phyloP scores from a whole-genome alignment of 2,888 invertebrate species.

The Diplolepis rosae region DNA sequence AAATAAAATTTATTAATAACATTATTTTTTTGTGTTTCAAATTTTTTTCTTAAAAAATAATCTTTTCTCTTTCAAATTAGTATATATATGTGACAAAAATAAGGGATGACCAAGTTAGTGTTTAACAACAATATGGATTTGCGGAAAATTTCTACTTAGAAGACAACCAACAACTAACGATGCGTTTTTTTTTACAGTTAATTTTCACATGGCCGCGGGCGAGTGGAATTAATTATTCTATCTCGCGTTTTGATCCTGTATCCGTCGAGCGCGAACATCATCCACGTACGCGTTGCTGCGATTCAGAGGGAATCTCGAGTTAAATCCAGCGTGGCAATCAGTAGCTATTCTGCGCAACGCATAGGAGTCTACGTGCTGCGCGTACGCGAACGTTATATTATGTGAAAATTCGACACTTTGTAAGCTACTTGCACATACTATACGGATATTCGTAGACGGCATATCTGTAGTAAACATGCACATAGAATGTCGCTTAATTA shows the following conservation, averaged over 20 bases:
- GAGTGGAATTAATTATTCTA: slow-evolving; percentile 58
- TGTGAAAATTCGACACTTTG: slow-evolving; percentile 48
- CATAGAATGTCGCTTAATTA: slow-evolving; percentile 24
- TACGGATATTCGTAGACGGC: slow-evolving; percentile 24
- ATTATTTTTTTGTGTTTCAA: too few relatives aligned
- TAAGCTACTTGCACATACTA: slow-evolving; percentile 27
- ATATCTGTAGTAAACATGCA: slow-evolving; percentile 15
- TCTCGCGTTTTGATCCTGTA: slow-evolving; percentile 37
- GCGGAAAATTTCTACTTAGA: not conserved
- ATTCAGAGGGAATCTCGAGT: slow-evolving; percentile 55
- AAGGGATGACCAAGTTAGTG: too few relatives aligned
- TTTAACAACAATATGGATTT: slow-evolving; percentile 14
- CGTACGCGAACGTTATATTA: slow-evolving; percentile 58
- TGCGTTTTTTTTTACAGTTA: slow-evolving; percentile 56
- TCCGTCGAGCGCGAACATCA: not conserved
- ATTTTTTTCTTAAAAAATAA: too few relatives aligned
- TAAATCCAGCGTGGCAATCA: slow-evolving; percentile 64
- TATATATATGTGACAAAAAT: too few relatives aligned
- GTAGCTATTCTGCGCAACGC: slow-evolving; percentile 61
- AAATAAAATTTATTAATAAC: too few relatives aligned
- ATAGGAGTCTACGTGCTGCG: slow-evolving; percentile 53
- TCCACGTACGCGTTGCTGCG: slow-evolving; percentile 39
- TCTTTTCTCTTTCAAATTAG: too few relatives aligned
- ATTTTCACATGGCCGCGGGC: slow-evolving; percentile 47
- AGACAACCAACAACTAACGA: slow-evolving; percentile 50